These are phyloP conservation scores for Phymorhynchus buccinoides DNA, from an alignment of 1,140 invertebrate genomes.

Conservation along the genomic window DNA sequence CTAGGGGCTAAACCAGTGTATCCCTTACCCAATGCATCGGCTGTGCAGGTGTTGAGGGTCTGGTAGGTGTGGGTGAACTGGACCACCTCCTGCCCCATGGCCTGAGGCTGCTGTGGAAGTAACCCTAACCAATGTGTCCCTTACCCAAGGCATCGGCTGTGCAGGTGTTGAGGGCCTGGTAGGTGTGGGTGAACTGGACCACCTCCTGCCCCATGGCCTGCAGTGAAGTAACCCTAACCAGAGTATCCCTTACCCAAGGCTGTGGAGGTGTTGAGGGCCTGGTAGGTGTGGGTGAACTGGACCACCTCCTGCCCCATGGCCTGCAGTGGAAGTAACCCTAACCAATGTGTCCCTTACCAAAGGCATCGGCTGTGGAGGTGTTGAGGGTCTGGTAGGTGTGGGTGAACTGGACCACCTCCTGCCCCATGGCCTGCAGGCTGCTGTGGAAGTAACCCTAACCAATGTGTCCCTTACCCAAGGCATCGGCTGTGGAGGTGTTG, in stretches of 20 bases:
- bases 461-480: slow-evolving; percentile 51
- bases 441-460: too few species aligned
- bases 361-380: slow-evolving; percentile 48
- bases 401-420: slow-evolving; percentile 42
- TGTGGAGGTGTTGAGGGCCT: slow-evolving; percentile 37
- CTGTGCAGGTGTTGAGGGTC: slow-evolving; percentile 35
- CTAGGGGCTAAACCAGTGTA: too few species aligned
- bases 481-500: slow-evolving; percentile 33
- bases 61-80: slow-evolving; percentile 43
- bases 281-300: slow-evolving; percentile 40
- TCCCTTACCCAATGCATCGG: slow-evolving; percentile 52
- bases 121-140: too few species aligned
- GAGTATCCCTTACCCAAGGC: slow-evolving; percentile 51
- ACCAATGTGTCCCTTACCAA: too few species aligned
- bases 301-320: slow-evolving; percentile 48
- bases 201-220: slow-evolving; percentile 45
- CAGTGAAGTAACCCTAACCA: too few species aligned
- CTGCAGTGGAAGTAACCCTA: slow-evolving; percentile 51
- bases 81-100: slow-evolving; percentile 47
- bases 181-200: slow-evolving; percentile 59
- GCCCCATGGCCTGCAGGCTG: slow-evolving; percentile 47
- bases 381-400: slow-evolving; percentile 61
- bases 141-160: slow-evolving; percentile 48
- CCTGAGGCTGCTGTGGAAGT: slow-evolving; percentile 51
- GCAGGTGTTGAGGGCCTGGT: slow-evolving; percentile 53